Evolutionary conservation across 2,113 vertebrate species (phyloP).

Genomic region (Lampris incognitus): DNA sequence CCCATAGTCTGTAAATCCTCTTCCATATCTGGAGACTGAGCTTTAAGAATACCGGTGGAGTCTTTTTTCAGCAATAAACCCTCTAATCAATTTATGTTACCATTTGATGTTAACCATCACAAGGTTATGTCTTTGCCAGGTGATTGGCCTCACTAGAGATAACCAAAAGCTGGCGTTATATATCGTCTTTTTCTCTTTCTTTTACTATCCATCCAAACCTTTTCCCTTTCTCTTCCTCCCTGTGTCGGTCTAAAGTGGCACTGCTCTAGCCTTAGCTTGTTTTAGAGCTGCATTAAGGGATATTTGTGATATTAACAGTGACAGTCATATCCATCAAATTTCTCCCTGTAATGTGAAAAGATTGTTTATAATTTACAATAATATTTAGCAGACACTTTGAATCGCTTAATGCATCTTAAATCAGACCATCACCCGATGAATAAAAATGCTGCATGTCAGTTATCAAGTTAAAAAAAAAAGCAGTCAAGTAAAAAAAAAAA

Average conservation of each 20-base stretch:
- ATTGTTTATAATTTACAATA: too few species aligned
- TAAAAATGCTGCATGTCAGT: too few species aligned
- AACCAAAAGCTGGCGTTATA: slow-evolving; percentile 74
- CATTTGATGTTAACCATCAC: slow-evolving; percentile 21
- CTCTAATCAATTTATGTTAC: slow-evolving; percentile 13
- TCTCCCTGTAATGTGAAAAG: too few species aligned
- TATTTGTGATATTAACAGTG: too few species aligned
- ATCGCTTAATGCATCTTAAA: too few species aligned
- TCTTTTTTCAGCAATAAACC: slow-evolving; percentile 6
- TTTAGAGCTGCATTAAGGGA: not conserved
- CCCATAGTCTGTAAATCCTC: not conserved
- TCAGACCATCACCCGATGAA: too few species aligned
- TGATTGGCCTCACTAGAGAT: slow-evolving; percentile 50
- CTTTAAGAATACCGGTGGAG: not conserved
- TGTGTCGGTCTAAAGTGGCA: not conserved
- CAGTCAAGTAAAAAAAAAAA: too few species aligned
- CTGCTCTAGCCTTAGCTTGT: not conserved
- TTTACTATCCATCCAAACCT: not conserved
- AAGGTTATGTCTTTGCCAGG: slow-evolving; percentile 40
- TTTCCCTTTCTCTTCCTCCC: not conserved
- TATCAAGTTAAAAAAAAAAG: too few species aligned
- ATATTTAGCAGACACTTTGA: too few species aligned
- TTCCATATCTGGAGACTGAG: not conserved
- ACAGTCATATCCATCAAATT: too few species aligned
- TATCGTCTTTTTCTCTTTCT: slow-evolving; percentile 28